These are phyloP conservation scores for Amiota minor DNA, from an alignment of 2,888 invertebrate species.

Conservation along the genomic window DNA sequence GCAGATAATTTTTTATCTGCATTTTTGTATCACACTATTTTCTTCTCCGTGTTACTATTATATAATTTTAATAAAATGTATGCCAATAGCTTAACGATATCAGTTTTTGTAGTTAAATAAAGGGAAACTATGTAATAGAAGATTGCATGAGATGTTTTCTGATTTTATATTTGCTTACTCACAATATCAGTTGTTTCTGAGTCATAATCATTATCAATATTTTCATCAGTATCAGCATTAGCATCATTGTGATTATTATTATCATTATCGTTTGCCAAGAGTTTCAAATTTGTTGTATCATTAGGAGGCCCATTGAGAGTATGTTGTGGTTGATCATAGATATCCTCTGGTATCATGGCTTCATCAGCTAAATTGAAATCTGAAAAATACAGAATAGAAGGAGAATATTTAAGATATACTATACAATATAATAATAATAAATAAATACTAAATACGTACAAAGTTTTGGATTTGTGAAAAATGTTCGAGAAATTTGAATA, in stretches of 20 bases:
- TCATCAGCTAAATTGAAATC: slow-evolving; percentile 70
- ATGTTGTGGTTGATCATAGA: slow-evolving; percentile 62
- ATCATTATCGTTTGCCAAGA: no score
- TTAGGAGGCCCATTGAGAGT: background rate
- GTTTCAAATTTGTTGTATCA: background rate
- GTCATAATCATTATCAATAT: slow-evolving; percentile 38
- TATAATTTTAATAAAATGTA: no score
- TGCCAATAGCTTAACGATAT: no score
- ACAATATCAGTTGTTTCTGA: slow-evolving; percentile 65
- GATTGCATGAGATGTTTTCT: background rate
- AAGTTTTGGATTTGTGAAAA: no score
- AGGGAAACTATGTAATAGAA: background rate
- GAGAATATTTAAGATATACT: background rate
- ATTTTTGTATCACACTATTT: no score
- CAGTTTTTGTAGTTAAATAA: no score
- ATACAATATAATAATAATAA: background rate
- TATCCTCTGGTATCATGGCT: slow-evolving; percentile 68
- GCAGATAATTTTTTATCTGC: no score
- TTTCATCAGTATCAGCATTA: slow-evolving; percentile 43
- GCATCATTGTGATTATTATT: slow-evolving; percentile 45
- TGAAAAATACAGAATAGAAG: slow-evolving; percentile 43
- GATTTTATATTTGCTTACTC: slow-evolving; percentile 47
- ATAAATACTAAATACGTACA: background rate
- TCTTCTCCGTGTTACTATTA: no score
- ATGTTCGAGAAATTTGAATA: background rate